These are phyloP conservation scores for Euphonia xanthogaster DNA, from an alignment of 2,797 vertebrate species.

Conservation along the genomic window DNA sequence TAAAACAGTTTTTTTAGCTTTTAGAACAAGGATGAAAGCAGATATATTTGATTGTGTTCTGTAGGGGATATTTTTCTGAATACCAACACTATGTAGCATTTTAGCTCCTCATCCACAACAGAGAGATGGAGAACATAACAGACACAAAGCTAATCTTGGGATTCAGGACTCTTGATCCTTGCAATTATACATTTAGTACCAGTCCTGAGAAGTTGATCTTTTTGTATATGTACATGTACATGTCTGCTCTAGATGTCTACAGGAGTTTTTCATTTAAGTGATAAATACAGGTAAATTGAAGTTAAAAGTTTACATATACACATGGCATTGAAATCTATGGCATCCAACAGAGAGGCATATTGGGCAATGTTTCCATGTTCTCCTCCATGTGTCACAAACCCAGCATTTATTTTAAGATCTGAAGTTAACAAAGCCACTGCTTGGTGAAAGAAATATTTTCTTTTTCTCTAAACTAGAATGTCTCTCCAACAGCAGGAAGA, in stretches of 20 bases:
- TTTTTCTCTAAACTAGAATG: conserved; percentile 8
- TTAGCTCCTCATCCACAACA: background rate
- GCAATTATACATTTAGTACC: background rate
- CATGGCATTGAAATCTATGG: background rate
- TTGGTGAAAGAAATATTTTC: conserved; percentile 29
- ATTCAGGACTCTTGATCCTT: background rate
- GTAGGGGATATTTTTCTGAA: background rate
- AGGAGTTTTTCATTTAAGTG: background rate
- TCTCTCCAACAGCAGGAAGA: background rate
- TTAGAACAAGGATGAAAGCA: background rate
- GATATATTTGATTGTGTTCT: background rate
- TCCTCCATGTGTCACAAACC: background rate
- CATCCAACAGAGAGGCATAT: background rate
- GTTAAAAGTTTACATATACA: background rate
- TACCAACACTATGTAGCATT: background rate
- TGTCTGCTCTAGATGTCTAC: background rate
- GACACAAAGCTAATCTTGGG: background rate
- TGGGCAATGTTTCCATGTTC: background rate
- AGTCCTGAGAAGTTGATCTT: background rate
- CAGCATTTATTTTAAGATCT: conserved; percentile 6
- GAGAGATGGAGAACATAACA: background rate
- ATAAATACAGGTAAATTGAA: background rate
- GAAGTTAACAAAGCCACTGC: background rate
- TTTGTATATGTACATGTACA: background rate
- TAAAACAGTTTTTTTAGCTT: background rate